Percentiles rank a stretch among this genome's conserved stretches.
phyloP scores from a whole-genome alignment of 2,113 vertebrate species.

The Esox niger region DNA sequence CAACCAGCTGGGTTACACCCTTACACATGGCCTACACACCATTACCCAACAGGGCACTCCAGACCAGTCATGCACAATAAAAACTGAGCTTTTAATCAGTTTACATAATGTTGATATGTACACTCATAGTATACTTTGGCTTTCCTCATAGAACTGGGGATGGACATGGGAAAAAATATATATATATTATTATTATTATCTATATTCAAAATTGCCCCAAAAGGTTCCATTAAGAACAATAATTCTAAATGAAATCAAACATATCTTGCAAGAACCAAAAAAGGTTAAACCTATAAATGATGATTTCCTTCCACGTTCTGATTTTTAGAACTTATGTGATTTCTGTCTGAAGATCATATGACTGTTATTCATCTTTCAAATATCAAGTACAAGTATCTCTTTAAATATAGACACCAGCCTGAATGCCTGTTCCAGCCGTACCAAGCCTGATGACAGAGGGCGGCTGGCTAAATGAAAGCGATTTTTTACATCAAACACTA shows the following conservation, averaged over 20 bases:
- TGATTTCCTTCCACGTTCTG: no score
- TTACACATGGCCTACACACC: not conserved
- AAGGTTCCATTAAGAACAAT: no score
- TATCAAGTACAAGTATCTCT: not conserved
- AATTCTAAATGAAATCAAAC: no score
- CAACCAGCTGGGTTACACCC: not conserved
- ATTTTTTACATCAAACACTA: slow-evolving; percentile 37
- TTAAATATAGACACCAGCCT: not conserved
- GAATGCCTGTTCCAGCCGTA: slow-evolving; percentile 15
- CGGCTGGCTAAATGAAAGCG: slow-evolving; percentile 29
- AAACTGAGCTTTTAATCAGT: not conserved
- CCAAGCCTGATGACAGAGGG: slow-evolving; percentile 43
- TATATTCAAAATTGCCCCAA: no score
- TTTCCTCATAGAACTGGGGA: not conserved
- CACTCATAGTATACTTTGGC: not conserved
- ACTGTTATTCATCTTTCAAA: no score
- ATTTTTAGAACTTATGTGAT: no score
- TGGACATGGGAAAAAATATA: no score
- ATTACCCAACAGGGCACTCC: not conserved
- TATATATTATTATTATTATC: no score
- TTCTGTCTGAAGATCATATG: no score
- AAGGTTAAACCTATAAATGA: no score
- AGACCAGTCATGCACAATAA: not conserved
- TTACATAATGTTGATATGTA: no score
- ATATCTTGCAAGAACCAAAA: no score